These are phyloP conservation scores for Rhaphigaster nebulosa DNA, from an alignment of 2,888 invertebrate genomes.

Conservation along the genomic window DNA sequence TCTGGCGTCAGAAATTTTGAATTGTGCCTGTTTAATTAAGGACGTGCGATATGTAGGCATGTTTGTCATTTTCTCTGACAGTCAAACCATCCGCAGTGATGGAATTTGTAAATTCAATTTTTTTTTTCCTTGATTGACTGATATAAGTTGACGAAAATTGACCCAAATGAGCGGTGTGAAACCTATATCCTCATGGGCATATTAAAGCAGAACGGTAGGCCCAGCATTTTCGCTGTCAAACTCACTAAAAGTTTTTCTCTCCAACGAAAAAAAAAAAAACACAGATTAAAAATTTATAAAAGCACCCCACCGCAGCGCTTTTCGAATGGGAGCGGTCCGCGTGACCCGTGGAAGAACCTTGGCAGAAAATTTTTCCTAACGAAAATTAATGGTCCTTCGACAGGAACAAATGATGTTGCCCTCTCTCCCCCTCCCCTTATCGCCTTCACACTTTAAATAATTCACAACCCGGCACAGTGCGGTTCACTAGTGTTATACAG, in stretches of 20 bases:
- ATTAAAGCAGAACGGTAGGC: not conserved
- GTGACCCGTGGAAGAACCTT: constrained; percentile 4
- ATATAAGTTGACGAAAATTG: too few species aligned
- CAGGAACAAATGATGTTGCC: constrained; percentile 50
- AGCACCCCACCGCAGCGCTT: not conserved
- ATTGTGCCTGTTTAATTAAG: too few species aligned
- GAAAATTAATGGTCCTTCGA: constrained; percentile 52
- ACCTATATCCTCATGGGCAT: too few species aligned
- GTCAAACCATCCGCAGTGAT: too few species aligned
- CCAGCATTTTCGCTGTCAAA: not conserved
- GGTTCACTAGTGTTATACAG: not conserved
- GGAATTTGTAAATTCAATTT: too few species aligned
- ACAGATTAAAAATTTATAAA: constrained; percentile 2
- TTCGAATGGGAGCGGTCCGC: not conserved
- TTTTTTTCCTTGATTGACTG: too few species aligned
- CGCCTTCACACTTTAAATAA: not conserved
- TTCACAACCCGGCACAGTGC: not conserved
- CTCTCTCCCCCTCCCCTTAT: not conserved
- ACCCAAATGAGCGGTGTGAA: too few species aligned
- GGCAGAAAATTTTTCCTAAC: constrained; percentile 43
- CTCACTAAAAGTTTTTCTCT: not conserved
- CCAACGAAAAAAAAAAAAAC: not conserved
- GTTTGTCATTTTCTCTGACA: too few species aligned
- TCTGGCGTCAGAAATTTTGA: too few species aligned
- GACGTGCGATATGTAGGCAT: too few species aligned